Conservation (phyloP, 2,113 vertebrate species). For the Gallinago media region DNA sequence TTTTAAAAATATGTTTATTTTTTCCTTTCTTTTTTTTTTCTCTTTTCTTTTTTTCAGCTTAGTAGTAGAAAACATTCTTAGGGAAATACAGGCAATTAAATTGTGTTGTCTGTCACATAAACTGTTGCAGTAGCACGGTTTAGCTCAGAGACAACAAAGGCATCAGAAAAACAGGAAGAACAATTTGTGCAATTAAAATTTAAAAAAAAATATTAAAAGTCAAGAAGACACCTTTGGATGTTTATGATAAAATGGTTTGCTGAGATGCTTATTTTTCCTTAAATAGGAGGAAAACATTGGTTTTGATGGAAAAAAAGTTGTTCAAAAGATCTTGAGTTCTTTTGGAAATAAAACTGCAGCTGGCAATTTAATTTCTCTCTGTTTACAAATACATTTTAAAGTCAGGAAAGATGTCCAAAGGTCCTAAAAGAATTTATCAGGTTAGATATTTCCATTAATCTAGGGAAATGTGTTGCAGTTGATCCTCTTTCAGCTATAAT, state of each 20-base stretch:
- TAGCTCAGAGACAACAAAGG: background rate
- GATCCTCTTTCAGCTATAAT: background rate
- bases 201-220: background rate
- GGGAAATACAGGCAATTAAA: background rate
- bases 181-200: constrained; percentile 23
- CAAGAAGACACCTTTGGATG: constrained; percentile 5
- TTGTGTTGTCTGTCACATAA: background rate
- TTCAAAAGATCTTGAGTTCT: background rate
- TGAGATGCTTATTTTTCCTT: constrained; percentile 1
- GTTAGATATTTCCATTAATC: background rate
- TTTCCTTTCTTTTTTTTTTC: background rate
- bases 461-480: background rate
- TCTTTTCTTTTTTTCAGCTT: background rate
- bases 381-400: background rate
- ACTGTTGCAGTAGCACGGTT: background rate
- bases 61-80: background rate
- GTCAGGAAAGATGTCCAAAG: background rate
- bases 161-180: constrained; percentile 2
- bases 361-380: background rate
- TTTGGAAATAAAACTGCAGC: background rate
- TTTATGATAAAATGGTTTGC: background rate
- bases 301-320: constrained; percentile 29
- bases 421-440: background rate
- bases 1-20: background rate
- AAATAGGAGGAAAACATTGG: constrained; percentile 8